These are phyloP conservation scores for Acanthurus tractus DNA, from an alignment of 2,797 vertebrate genomes.

Conservation along the genomic window DNA sequence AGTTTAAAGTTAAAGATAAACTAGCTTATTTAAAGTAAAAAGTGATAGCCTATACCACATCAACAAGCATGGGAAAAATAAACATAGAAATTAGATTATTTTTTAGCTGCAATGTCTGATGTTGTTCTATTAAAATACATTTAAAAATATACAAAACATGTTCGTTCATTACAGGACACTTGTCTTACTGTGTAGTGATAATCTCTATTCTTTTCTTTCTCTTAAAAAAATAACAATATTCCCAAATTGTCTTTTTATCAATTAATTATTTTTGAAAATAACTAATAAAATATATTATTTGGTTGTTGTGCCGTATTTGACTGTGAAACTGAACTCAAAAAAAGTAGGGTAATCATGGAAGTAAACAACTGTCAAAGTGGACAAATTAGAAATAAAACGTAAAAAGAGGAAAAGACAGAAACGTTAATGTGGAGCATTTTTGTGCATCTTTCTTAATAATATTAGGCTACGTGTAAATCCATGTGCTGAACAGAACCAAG, in stretches of 20 bases:
- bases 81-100: neutral
- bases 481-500: too few species aligned
- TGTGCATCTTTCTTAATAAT: too few species aligned
- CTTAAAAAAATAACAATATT: neutral
- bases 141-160: neutral
- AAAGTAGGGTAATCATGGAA: neutral
- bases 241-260: neutral
- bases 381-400: too few species aligned
- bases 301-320: neutral
- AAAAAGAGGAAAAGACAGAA: too few species aligned
- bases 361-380: neutral
- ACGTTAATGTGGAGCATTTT: too few species aligned
- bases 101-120: neutral
- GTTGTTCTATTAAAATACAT: neutral
- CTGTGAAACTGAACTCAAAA: neutral
- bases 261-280: neutral
- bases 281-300: conserved; percentile 1
- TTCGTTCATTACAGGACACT: neutral
- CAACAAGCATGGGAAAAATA: neutral
- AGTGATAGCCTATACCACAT: too few species aligned
- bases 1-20: neutral
- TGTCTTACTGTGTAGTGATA: neutral
- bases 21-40: neutral
- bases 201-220: neutral
- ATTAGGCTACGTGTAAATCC: too few species aligned